Evolutionary conservation across 2,888 invertebrate species (phyloP).

Genomic region (Parapristionchus giblindavisi): DNA sequence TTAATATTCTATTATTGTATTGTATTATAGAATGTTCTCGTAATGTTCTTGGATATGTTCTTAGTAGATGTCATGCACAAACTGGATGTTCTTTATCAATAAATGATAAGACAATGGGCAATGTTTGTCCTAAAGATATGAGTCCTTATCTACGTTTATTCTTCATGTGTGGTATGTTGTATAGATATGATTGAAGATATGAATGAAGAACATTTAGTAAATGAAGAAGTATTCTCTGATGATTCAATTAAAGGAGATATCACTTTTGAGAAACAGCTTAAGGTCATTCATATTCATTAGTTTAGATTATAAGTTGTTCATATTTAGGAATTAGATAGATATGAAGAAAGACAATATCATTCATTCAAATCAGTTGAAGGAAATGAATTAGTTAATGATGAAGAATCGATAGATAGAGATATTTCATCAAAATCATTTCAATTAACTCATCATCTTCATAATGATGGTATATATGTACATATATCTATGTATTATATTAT

Average conservation of each 20-base stretch:
- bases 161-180: constrained; percentile 71
- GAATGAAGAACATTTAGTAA: constrained; percentile 52
- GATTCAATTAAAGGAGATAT: constrained; percentile 65
- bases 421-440: not conserved
- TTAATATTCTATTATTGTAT: not conserved
- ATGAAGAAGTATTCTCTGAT: constrained; percentile 67
- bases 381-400: not conserved
- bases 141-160: constrained; percentile 71
- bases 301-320: too few species aligned
- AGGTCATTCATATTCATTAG: too few species aligned
- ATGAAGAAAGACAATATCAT: too few species aligned
- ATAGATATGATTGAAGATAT: not conserved
- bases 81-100: constrained; percentile 70
- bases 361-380: too few species aligned
- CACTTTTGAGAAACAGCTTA: constrained; percentile 48
- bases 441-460: not conserved
- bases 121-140: constrained; percentile 69
- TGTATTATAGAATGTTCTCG: constrained; percentile 59
- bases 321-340: too few species aligned
- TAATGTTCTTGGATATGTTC: constrained; percentile 64
- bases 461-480: not conserved
- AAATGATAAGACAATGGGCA: constrained; percentile 69
- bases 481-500: not conserved
- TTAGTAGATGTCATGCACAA: constrained; percentile 71
- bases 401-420: constrained; percentile 9